Percentiles rank a stretch among this genome's conserved stretches.
These are phyloP conservation scores for Mus minutoides DNA, from an alignment of 2,797 vertebrate species.

Conservation along the genomic window DNA sequence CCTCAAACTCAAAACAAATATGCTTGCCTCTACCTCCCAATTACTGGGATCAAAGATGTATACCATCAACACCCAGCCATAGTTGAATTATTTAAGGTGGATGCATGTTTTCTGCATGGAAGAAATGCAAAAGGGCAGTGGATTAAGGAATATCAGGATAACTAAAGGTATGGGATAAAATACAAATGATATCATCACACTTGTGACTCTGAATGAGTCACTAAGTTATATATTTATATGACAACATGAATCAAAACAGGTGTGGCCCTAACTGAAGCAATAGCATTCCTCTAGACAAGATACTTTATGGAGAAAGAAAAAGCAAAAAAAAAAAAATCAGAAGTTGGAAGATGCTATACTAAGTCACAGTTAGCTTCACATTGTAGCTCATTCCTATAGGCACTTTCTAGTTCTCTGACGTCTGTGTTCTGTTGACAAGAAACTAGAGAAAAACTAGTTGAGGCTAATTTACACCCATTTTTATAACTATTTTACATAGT, in stretches of 20 bases:
- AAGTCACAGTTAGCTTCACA: neutral
- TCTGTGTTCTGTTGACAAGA: neutral
- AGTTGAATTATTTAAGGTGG: neutral
- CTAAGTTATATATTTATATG: fast-evolving
- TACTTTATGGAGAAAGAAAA: neutral
- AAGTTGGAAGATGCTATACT: neutral
- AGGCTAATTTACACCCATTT: neutral
- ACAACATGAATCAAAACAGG: neutral
- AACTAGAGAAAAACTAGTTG: neutral
- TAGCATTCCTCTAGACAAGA: neutral
- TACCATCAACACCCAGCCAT: no score
- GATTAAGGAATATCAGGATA: neutral
- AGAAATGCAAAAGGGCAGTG: neutral
- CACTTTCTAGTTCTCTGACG: neutral
- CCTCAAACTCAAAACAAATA: neutral
- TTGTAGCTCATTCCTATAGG: neutral
- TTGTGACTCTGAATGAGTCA: neutral
- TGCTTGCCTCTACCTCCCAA: neutral
- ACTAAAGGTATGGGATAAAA: neutral
- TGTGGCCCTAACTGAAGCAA: neutral
- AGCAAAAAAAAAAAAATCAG: neutral
- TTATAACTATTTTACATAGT: neutral
- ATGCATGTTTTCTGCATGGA: neutral
- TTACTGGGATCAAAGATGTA: neutral
- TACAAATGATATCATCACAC: neutral